These are phyloP conservation scores for Geophilus truncorum DNA, from an alignment of 2,888 invertebrate genomes.

Conservation along the genomic window DNA sequence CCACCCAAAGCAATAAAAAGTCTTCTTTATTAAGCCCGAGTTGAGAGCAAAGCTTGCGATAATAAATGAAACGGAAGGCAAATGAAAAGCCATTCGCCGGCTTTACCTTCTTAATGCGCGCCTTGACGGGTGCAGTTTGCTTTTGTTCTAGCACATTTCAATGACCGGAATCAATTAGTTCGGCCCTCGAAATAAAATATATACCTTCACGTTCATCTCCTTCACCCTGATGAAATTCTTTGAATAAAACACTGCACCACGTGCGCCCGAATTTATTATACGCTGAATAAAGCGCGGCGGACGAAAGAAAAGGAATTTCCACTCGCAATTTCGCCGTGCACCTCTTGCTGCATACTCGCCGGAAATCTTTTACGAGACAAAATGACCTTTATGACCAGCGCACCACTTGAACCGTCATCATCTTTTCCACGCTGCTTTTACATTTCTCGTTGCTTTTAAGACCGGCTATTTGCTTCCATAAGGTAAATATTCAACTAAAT, in stretches of 20 bases:
- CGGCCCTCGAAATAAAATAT: neutral
- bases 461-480: neutral
- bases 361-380: neutral
- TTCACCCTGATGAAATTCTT: neutral
- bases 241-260: neutral
- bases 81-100: neutral
- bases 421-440: neutral
- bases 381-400: neutral
- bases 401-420: slow-evolving; percentile 1
- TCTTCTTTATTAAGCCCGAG: neutral
- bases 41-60: neutral
- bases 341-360: neutral
- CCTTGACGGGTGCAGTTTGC: neutral
- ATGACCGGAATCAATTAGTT: slow-evolving; percentile 24
- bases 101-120: slow-evolving; percentile 9
- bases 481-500: neutral
- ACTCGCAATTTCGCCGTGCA: neutral
- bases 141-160: slow-evolving; percentile 21
- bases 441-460: neutral
- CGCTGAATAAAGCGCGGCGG: neutral
- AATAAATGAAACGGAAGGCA: slow-evolving; percentile 27
- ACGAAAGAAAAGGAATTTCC: neutral
- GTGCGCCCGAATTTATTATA: neutral
- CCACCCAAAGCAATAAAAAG: neutral
- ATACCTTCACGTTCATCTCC: neutral